Conservation (phyloP, 2,113 vertebrate genomes). For the Vanacampus margaritifer region DNA sequence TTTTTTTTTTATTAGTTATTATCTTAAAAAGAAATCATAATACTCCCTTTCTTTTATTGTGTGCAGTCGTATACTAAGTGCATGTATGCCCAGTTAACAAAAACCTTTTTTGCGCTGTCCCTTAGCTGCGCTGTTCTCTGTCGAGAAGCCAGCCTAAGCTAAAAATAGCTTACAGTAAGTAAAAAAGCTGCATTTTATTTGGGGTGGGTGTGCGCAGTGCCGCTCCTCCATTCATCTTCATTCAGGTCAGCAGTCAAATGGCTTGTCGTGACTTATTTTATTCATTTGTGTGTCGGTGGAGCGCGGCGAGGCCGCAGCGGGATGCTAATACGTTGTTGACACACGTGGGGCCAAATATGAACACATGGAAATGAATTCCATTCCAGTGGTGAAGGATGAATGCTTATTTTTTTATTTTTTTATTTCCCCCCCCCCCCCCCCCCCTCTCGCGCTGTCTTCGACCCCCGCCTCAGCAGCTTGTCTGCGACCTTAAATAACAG, state of each 20-base stretch:
- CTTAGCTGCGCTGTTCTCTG: background rate
- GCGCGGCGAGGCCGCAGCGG: slow-evolving; percentile 41
- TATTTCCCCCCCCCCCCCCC: background rate
- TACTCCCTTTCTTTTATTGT: no score
- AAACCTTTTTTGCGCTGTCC: background rate
- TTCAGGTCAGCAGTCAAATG: slow-evolving; percentile 43
- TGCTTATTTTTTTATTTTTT: slow-evolving; percentile 3
- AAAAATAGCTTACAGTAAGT: slow-evolving; percentile 24
- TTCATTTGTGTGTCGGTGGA: slow-evolving; percentile 38
- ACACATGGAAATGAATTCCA: slow-evolving; percentile 74
- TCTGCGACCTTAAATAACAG: slow-evolving; percentile 78
- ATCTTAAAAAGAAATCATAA: no score
- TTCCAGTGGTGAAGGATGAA: slow-evolving; percentile 55
- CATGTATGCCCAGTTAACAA: no score
- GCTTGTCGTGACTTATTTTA: slow-evolving; percentile 20
- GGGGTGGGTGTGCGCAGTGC: slow-evolving; percentile 4
- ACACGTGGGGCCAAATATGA: slow-evolving; percentile 64
- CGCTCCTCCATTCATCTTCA: slow-evolving; percentile 40
- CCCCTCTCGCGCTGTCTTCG: slow-evolving; percentile 1
- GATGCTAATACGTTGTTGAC: slow-evolving; percentile 53
- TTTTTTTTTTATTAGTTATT: no score
- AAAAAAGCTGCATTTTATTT: slow-evolving; percentile 29
- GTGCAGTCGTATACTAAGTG: no score
- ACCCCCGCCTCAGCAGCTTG: slow-evolving; percentile 44
- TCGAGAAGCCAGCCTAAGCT: background rate